phyloP scores from a whole-genome alignment of 2,797 vertebrate species.

The Neomorphus geoffroyi region DNA sequence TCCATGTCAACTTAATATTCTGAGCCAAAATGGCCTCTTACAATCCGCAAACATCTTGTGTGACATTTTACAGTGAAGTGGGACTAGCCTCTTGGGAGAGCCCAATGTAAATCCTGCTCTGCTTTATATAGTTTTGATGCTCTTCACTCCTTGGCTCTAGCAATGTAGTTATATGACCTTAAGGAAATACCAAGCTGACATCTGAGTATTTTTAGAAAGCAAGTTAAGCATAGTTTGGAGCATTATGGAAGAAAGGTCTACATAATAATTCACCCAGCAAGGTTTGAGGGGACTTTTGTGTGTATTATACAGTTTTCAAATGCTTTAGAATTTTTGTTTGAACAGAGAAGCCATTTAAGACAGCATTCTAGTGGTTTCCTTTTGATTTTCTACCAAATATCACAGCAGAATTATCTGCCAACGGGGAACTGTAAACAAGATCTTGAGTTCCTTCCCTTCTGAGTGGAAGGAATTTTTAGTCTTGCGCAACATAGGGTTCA shows the following conservation, averaged over 20 bases:
- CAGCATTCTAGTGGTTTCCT: background rate
- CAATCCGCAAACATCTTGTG: accelerated
- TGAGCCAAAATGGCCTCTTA: background rate
- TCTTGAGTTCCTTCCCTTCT: slow-evolving; percentile 62
- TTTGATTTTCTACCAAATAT: slow-evolving; percentile 61
- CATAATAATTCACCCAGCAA: slow-evolving; percentile 20
- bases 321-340: background rate
- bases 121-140: background rate
- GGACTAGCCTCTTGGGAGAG: background rate
- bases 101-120: background rate
- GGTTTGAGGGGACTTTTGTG: background rate
- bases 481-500: background rate
- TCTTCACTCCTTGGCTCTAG: slow-evolving; percentile 14
- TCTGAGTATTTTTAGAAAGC: slow-evolving; percentile 34
- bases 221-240: slow-evolving; percentile 34
- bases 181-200: slow-evolving; percentile 50
- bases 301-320: background rate
- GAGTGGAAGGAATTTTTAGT: slow-evolving; percentile 24
- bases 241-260: background rate
- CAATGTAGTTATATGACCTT: background rate
- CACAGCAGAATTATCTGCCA: slow-evolving; percentile 42
- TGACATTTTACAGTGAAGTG: background rate
- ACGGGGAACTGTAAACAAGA: slow-evolving; percentile 22
- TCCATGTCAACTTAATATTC: background rate
- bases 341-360: slow-evolving; percentile 35